Percentiles rank a stretch among this genome's conserved stretches.
Evolutionary conservation across 2,888 invertebrate genomes (phyloP).

Genomic region (Nesidiocoris tenuis): DNA sequence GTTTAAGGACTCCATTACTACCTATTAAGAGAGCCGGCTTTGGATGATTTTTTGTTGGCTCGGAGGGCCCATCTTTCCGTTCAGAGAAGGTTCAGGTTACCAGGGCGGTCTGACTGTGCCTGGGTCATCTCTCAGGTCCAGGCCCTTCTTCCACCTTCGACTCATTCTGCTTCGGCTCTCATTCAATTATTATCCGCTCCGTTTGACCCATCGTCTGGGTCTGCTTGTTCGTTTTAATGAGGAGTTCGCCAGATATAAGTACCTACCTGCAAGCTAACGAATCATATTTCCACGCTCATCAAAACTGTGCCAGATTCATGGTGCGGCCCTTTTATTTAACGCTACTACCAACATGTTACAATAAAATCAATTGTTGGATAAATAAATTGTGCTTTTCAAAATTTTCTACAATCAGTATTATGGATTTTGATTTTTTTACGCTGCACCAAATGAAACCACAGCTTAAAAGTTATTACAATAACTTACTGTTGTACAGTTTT

Average conservation of each 20-base stretch:
- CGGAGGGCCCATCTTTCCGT: conserved; percentile 2
- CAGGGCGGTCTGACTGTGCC: not conserved
- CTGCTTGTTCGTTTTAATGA: not conserved
- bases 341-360: too few species aligned
- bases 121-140: conserved; percentile 17
- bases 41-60: conserved; percentile 29
- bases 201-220: conserved; percentile 12
- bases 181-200: conserved; percentile 36
- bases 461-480: too few species aligned
- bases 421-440: too few species aligned
- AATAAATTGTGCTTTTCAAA: too few species aligned
- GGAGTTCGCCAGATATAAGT: not conserved
- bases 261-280: too few species aligned
- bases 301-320: too few species aligned
- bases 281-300: too few species aligned
- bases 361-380: too few species aligned
- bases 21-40: conserved; percentile 37
- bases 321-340: too few species aligned
- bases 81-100: conserved; percentile 30
- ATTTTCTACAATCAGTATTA: too few species aligned
- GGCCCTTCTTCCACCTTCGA: not conserved
- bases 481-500: too few species aligned
- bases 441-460: too few species aligned
- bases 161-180: conserved; percentile 7
- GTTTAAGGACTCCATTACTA: conserved; percentile 37